phyloP scores from a whole-genome alignment of 2,113 vertebrate species.

The Perccottus glenii region DNA sequence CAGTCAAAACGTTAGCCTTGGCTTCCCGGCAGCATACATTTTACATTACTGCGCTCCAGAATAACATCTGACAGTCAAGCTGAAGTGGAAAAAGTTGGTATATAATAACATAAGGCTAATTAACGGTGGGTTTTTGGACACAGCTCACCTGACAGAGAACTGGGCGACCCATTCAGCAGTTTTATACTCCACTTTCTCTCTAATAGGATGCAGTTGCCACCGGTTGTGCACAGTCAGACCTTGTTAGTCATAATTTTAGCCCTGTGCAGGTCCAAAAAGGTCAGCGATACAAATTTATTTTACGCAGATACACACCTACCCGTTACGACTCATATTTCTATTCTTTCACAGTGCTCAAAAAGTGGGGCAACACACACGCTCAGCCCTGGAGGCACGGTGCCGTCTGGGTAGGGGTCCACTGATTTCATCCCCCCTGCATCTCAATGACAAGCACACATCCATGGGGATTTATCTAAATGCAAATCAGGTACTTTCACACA shows the following conservation, averaged over 20 bases:
- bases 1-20: neutral
- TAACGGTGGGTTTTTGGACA: slow-evolving; percentile 33
- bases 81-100: slow-evolving; percentile 7
- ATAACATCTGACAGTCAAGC: slow-evolving; percentile 18
- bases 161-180: slow-evolving; percentile 15
- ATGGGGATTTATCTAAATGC: slow-evolving; percentile 76
- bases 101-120: slow-evolving; percentile 34
- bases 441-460: slow-evolving; percentile 68
- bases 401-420: slow-evolving; percentile 37
- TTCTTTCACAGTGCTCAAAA: slow-evolving; percentile 41
- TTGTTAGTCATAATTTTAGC: slow-evolving; percentile 48
- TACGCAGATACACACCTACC: slow-evolving; percentile 28
- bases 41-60: slow-evolving; percentile 18
- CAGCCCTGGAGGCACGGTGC: slow-evolving; percentile 28
- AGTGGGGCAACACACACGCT: slow-evolving; percentile 48
- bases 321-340: slow-evolving; percentile 47
- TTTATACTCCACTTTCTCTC: slow-evolving; percentile 18
- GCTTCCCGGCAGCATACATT: slow-evolving; percentile 10
- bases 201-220: slow-evolving; percentile 29
- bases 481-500: slow-evolving; percentile 68
- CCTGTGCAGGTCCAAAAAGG: slow-evolving; percentile 30
- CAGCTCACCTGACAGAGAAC: slow-evolving; percentile 3
- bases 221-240: slow-evolving; percentile 31
- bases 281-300: slow-evolving; percentile 44
- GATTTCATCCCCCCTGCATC: slow-evolving; percentile 59